A percentile compares a stretch with the other conserved stretches of the same genome.
phyloP scores from a whole-genome alignment of 1,140 invertebrate species.

The Eubasilissa regina region DNA sequence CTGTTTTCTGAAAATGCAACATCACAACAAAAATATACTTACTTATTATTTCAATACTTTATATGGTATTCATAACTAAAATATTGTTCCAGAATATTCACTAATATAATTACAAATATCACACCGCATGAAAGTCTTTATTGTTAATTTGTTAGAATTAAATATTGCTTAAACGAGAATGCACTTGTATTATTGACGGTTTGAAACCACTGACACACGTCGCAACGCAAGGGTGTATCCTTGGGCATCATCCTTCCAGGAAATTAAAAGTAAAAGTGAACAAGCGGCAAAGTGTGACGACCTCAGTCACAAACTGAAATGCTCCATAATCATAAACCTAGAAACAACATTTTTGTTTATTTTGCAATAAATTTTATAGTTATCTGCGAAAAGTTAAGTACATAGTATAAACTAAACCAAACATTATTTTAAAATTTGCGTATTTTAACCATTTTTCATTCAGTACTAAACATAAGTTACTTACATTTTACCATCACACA shows the following conservation, averaged over 20 bases:
- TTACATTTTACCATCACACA: no score
- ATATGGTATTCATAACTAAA: no score
- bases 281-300: slow-evolving; percentile 53
- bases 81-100: no score
- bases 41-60: no score
- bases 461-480: no score
- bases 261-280: slow-evolving; percentile 60
- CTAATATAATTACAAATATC: no score
- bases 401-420: background rate
- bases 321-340: slow-evolving; percentile 49
- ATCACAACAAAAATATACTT: no score
- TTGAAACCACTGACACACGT: background rate
- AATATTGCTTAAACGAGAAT: no score
- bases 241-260: slow-evolving; percentile 34
- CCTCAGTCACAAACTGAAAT: slow-evolving; percentile 32
- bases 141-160: no score
- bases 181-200: slow-evolving; percentile 11
- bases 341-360: slow-evolving; percentile 28
- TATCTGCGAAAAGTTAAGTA: slow-evolving; percentile 2
- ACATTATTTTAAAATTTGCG: background rate
- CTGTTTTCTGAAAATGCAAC: no score
- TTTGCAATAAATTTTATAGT: slow-evolving; percentile 33
- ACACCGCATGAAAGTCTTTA: no score
- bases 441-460: no score
- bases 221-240: slow-evolving; percentile 1